Evolutionary conservation across 2,888 invertebrate species (phyloP), one percentile per base, ranked within the genome.

Genomic region (Xylota segnis): DNA sequence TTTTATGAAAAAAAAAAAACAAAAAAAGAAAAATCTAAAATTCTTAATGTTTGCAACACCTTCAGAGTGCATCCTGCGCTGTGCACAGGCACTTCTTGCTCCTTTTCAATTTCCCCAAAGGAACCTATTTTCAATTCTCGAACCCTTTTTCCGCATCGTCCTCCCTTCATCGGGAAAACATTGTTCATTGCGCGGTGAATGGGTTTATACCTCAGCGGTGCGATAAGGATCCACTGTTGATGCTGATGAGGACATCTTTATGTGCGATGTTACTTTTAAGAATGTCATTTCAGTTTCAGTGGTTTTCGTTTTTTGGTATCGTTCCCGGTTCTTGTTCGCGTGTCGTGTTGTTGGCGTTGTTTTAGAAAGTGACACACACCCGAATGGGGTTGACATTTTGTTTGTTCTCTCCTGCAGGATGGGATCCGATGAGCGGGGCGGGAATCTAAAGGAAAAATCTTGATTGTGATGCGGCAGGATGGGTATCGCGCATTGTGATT

Each of bases 51-150:
- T 43, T 52, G 65, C 50, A 56, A 34, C 12, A 29, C n/a, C 29
- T 71, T 77, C 40, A 45, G 5, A 9, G 16, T 63, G 65, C 79
- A 74, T 79, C 79, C 47, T 54, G 47, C 54, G 66, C 40, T 16
- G 40, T 56, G 16, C 45, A 70, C 47, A 70, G 61, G 34, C 50
- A 81, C 68, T 61, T 54, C 68, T 75, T 29, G 54, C 56, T 68
- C 66, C 66, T 81, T 68, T 81, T 68, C 81, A 81, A 81, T 81
- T 81, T 81, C 66, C 81, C 75, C 81, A 52, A 29, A 65, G 66
- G 59, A 79, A 72, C 54, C 58, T 61, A 58, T 79, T 78, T 78
- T 37, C 63, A 71, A 47, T 10, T 63, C 14, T 29, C 16, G 63
- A 63, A 54, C 56, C 34, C 58, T 50, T 12, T 12, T 18, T 66